A percentile compares a stretch with the other conserved stretches of the same genome.
These are phyloP conservation scores for Euphonia xanthogaster DNA, from an alignment of 2,797 vertebrate species.

Conservation along the genomic window DNA sequence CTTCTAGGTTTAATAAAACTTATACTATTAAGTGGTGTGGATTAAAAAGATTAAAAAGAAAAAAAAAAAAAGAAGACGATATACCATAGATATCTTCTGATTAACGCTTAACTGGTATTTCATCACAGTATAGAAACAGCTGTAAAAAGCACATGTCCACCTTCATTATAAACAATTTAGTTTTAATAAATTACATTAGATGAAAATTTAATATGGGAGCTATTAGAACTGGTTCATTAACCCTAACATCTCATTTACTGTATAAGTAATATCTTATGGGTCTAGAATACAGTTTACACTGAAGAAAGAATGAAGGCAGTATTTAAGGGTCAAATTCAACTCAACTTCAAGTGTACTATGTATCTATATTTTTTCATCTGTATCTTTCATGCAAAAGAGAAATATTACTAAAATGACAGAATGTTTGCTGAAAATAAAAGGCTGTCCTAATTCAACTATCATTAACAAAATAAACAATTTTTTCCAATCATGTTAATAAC, in stretches of 20 bases:
- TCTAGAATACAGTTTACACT: not conserved
- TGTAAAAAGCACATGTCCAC: constrained; percentile 36
- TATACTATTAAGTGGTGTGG: not conserved
- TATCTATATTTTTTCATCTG: not conserved
- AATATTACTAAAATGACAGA: not conserved
- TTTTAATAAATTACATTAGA: constrained; percentile 30
- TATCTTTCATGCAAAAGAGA: not conserved
- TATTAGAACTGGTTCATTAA: constrained; percentile 48
- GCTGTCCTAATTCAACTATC: not conserved
- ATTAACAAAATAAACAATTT: not conserved
- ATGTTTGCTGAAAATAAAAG: not conserved
- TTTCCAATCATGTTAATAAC: not conserved
- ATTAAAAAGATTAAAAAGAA: not conserved
- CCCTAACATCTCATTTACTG: constrained; percentile 27
- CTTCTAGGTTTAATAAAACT: not conserved
- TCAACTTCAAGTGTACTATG: not conserved
- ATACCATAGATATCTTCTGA: not conserved
- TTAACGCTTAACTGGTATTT: not conserved
- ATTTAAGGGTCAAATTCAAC: not conserved
- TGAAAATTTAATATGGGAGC: constrained; percentile 36
- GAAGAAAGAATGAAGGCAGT: not conserved
- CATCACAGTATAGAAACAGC: not conserved
- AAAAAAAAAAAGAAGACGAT: not conserved
- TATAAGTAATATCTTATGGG: not conserved
- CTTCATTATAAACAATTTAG: constrained; percentile 45